These are phyloP conservation scores for Sinocyclocheilus anshuiensis DNA, from an alignment of 2,113 vertebrate species.

Conservation along the genomic window DNA sequence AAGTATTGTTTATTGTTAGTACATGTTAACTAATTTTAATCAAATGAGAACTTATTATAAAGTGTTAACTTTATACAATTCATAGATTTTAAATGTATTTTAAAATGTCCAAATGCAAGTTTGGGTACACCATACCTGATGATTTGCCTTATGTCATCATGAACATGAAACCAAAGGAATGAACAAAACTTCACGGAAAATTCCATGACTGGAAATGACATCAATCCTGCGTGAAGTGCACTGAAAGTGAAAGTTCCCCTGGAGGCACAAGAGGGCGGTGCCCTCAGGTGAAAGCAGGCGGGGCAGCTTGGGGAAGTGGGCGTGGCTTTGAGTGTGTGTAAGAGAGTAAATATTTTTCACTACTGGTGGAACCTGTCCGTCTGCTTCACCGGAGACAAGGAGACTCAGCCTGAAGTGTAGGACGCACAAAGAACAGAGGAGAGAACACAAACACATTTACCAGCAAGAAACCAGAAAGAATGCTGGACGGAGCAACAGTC, in stretches of 20 bases:
- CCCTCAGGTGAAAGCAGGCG: not conserved
- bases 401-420: constrained; percentile 38
- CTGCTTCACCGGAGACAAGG: constrained; percentile 45
- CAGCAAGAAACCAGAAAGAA: not conserved
- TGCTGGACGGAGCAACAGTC: not conserved
- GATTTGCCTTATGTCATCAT: not conserved
- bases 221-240: not conserved
- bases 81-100: not conserved
- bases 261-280: constrained; percentile 10
- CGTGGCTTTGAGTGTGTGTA: constrained; percentile 31
- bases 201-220: not conserved
- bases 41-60: not conserved
- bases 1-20: not conserved
- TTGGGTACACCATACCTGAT: not conserved
- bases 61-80: not conserved
- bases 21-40: not conserved
- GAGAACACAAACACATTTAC: not conserved
- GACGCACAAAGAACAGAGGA: constrained; percentile 7
- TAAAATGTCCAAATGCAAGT: not conserved
- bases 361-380: constrained; percentile 56
- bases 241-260: not conserved
- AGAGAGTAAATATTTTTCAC: constrained; percentile 58
- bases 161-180: not conserved
- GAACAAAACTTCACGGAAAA: not conserved
- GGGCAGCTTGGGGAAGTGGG: constrained; percentile 22